phyloP scores from a whole-genome alignment of 37 sponge, comb jelly and placozoan genomes.

The Halichondria panicea region DNA sequence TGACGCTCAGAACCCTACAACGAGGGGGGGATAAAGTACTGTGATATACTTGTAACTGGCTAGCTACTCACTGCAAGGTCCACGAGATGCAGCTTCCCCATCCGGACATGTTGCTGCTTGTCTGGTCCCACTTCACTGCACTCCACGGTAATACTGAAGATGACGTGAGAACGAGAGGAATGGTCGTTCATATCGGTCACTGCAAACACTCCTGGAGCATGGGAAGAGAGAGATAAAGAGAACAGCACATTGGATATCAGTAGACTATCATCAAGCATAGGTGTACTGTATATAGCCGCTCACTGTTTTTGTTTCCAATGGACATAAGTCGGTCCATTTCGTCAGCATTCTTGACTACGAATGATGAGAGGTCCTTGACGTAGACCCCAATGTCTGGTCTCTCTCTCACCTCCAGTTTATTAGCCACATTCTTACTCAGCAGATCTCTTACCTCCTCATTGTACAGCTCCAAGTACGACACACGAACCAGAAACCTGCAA shows the following conservation, averaged over 20 bases:
- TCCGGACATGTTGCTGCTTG: slow-evolving; percentile 80
- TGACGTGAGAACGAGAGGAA: slow-evolving; percentile 98
- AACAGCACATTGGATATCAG: not conserved
- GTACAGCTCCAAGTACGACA: slow-evolving; percentile 97
- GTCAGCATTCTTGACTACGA: slow-evolving; percentile 87
- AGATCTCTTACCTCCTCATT: slow-evolving; percentile 97
- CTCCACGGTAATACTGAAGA: slow-evolving; percentile 95
- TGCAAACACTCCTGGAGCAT: slow-evolving; percentile 59
- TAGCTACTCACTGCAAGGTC: slow-evolving; percentile 84
- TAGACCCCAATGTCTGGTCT: slow-evolving; percentile 94
- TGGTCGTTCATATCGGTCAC: slow-evolving; percentile 84
- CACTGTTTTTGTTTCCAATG: slow-evolving; percentile 78
- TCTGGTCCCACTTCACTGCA: slow-evolving; percentile 86
- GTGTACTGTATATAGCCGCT: not conserved
- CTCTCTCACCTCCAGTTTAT: slow-evolving; percentile 85
- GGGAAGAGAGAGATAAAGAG: not conserved
- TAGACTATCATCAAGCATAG: not conserved
- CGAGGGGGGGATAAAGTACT: not conserved
- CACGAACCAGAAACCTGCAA: slow-evolving; percentile 90
- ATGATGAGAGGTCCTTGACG: slow-evolving; percentile 88
- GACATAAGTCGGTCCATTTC: slow-evolving; percentile 95
- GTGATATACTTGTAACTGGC: not conserved
- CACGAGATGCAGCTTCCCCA: slow-evolving; percentile 98
- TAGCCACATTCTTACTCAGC: slow-evolving; percentile 62
- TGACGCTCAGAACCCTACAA: slow-evolving; percentile 91